Base-by-base conservation (phyloP, 1,140 invertebrate species). In the Drosophila lacertosa region DNA sequence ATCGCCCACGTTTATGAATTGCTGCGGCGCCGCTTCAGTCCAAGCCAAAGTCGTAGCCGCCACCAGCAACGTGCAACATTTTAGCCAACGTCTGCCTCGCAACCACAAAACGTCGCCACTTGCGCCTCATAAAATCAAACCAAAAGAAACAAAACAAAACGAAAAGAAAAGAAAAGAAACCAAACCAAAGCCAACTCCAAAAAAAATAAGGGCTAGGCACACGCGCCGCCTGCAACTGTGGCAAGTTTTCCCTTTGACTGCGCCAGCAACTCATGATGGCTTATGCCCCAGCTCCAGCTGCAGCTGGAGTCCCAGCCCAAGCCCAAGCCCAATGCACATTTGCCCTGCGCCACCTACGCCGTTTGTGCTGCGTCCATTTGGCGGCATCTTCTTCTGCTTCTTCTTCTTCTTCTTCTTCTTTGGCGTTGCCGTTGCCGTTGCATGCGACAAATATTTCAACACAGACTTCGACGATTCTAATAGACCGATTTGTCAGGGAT, bases 401-500 rank as follows among this genome's bases (percentile, higher is more conserved):
- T 18, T 20, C 26, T 33, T 11, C 29, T 18, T 9, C 26, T 3
- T 2, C 16, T 33, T n/a, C 29, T 3, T 6, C n/a, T 24, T 48
- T 3, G 24, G 13, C 22, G 10, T 11, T 22, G 20, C 20, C 16
- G n/a, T 45, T 33, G 45, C 6, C 42, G 55, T 59, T 65, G 70
- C 82, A 82, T 90, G 88, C 88, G 88, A 90, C 88, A 90, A 90
- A 90, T 90, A 83, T 89, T 83, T 88, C 88, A 89, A 89, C 79
- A 88, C 75, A 72, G 77, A 66, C 72, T 68, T 80, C 78, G 74
- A 66, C 88, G 76, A 83, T 90, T 90, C 88, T 90, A 90, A 90
- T 90, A 90, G 88, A 88, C 88, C 88, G 88, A 90, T 90, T 90
- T 90, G 88, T 90, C 88, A 90, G 88, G 88, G 82, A 90, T 90